These are phyloP conservation scores for Pluvianellus socialis DNA, from an alignment of 2,113 vertebrate genomes.

Conservation along the genomic window DNA sequence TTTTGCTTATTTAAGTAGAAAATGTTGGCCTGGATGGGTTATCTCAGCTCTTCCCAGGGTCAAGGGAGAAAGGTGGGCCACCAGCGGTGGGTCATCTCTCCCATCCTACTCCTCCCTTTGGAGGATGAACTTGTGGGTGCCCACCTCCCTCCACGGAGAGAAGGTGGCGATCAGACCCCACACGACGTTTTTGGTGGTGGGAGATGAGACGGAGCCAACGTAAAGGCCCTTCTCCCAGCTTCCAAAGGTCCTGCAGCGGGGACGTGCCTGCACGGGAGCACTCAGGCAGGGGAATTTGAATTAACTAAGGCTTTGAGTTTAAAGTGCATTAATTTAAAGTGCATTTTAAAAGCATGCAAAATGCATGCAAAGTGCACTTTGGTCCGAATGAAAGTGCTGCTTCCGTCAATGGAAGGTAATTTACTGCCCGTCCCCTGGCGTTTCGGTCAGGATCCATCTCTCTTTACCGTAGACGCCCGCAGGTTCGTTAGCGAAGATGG, in stretches of 20 bases:
- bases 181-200: rapidly evolving
- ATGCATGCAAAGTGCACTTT: slow-evolving; percentile 1
- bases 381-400: background rate
- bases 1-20: background rate
- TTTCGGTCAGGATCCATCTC: background rate
- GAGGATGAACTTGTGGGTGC: rapidly evolving
- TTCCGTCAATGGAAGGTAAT: background rate
- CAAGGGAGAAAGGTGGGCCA: background rate
- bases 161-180: rapidly evolving
- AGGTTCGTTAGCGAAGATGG: background rate
- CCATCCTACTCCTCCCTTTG: too few species aligned
- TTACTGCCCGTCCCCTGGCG: background rate
- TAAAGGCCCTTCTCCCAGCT: background rate
- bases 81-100: background rate
- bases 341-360: background rate
- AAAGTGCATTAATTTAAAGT: background rate
- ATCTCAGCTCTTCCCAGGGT: background rate
- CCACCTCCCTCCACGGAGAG: background rate
- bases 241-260: background rate
- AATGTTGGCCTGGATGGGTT: background rate
- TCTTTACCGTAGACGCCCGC: background rate
- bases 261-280: rapidly evolving
- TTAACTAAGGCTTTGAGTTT: background rate
- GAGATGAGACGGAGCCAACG: background rate
- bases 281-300: background rate